Conservation (phyloP, 1,140 invertebrate species). For the Helicoverpa armigera region DNA sequence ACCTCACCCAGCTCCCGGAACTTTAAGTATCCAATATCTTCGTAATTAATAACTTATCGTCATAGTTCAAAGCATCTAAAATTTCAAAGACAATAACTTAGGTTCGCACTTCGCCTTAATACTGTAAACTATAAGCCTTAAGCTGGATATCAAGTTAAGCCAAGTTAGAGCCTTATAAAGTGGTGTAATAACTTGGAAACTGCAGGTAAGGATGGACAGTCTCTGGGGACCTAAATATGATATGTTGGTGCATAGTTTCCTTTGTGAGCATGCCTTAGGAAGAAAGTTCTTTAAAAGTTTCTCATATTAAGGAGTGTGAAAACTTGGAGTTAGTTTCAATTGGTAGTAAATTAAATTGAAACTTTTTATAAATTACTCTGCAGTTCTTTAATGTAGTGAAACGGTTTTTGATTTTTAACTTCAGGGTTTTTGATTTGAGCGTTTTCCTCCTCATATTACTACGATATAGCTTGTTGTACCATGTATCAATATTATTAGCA, state of each 20-base stretch:
- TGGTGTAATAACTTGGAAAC: slow-evolving; percentile 30
- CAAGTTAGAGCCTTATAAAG: slow-evolving; percentile 38
- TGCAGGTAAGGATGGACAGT: background rate
- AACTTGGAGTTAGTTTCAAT: too few species aligned
- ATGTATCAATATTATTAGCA: too few species aligned
- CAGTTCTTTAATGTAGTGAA: too few species aligned
- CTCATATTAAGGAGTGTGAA: too few species aligned
- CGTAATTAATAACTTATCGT: background rate
- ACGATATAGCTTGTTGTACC: too few species aligned
- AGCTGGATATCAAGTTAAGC: slow-evolving; percentile 30
- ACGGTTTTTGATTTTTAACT: too few species aligned
- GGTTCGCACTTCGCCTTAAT: slow-evolving; percentile 21
- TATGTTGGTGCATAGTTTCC: background rate
- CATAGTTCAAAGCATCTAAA: background rate
- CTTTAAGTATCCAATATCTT: background rate
- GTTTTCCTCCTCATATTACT: too few species aligned
- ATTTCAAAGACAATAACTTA: slow-evolving; percentile 10
- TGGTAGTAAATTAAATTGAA: too few species aligned
- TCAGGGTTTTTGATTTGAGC: too few species aligned
- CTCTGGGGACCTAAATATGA: background rate
- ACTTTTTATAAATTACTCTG: too few species aligned
- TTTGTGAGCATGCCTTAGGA: background rate
- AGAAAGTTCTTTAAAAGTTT: too few species aligned
- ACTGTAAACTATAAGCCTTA: slow-evolving; percentile 32
- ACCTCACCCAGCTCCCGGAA: too few species aligned